Conservation (phyloP, 2,888 invertebrate genomes). For the Baronia brevicornis region DNA sequence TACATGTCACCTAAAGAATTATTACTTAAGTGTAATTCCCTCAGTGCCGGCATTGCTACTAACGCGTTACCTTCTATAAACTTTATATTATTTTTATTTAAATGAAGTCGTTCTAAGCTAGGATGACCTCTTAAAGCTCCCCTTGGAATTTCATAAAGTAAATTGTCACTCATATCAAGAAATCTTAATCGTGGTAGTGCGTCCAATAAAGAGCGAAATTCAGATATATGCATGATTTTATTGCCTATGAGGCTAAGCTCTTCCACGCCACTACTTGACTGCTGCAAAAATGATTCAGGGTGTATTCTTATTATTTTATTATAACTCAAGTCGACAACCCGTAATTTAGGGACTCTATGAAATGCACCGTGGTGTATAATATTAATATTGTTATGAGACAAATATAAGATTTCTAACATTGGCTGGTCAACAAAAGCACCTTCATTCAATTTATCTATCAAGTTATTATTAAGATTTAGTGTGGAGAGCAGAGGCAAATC, state of each 20-base stretch:
- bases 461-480: slow-evolving; percentile 82
- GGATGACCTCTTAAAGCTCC: slow-evolving; percentile 87
- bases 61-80: slow-evolving; percentile 87
- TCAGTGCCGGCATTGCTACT: slow-evolving; percentile 87
- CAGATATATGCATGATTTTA: slow-evolving; percentile 83
- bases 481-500: slow-evolving; percentile 83
- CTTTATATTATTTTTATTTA: slow-evolving; percentile 85
- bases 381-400: slow-evolving; percentile 83
- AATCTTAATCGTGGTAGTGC: slow-evolving; percentile 85
- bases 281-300: slow-evolving; percentile 86
- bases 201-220: slow-evolving; percentile 83
- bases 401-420: slow-evolving; percentile 78
- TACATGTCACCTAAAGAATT: slow-evolving; percentile 86
- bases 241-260: slow-evolving; percentile 86
- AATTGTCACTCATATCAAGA: slow-evolving; percentile 87
- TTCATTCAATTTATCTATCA: slow-evolving; percentile 81
- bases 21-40: slow-evolving; percentile 87
- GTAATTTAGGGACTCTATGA: slow-evolving; percentile 83
- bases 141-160: slow-evolving; percentile 83
- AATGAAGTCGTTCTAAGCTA: slow-evolving; percentile 85
- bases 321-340: slow-evolving; percentile 83
- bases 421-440: slow-evolving; percentile 87
- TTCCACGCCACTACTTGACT: slow-evolving; percentile 83
- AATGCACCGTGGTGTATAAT: slow-evolving; percentile 88
- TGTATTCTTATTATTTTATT: slow-evolving; percentile 86